These are phyloP conservation scores for Clepsis dumicolana DNA, from an alignment of 2,888 invertebrate species.

Conservation along the genomic window DNA sequence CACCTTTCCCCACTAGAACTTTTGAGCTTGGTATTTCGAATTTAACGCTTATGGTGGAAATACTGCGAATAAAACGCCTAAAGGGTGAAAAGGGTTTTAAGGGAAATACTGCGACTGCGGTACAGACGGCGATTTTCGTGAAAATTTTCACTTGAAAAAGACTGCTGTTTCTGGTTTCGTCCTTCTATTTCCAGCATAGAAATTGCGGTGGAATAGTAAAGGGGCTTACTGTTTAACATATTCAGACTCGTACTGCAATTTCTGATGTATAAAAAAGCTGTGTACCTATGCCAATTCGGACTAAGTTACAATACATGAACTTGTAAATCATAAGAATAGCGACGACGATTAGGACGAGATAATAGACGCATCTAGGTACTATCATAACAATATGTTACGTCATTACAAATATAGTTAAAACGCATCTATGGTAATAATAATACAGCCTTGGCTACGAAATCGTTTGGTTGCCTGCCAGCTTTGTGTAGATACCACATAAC, in stretches of 20 bases:
- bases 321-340: not conserved
- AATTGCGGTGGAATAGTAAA: slow-evolving; percentile 22
- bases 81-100: slow-evolving; percentile 35
- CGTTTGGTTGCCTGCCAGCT: slow-evolving; percentile 33
- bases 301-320: not conserved
- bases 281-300: not conserved
- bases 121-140: slow-evolving; percentile 23
- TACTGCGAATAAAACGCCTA: slow-evolving; percentile 33
- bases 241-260: not conserved
- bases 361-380: not conserved
- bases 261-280: not conserved
- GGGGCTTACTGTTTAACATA: slow-evolving; percentile 1
- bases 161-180: slow-evolving; percentile 26
- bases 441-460: slow-evolving; percentile 9
- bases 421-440: slow-evolving; percentile 10
- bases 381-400: slow-evolving; percentile 4
- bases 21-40: slow-evolving; percentile 37
- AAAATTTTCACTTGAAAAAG: slow-evolving; percentile 24
- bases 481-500: slow-evolving; percentile 28
- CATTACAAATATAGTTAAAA: slow-evolving; percentile 11
- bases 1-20: slow-evolving; percentile 28
- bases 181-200: slow-evolving; percentile 24
- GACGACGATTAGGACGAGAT: not conserved
- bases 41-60: slow-evolving; percentile 33
- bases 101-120: slow-evolving; percentile 29